Evolutionary conservation across 2,888 invertebrate species (phyloP).

Genomic region (Crossocerus cetratus): DNA sequence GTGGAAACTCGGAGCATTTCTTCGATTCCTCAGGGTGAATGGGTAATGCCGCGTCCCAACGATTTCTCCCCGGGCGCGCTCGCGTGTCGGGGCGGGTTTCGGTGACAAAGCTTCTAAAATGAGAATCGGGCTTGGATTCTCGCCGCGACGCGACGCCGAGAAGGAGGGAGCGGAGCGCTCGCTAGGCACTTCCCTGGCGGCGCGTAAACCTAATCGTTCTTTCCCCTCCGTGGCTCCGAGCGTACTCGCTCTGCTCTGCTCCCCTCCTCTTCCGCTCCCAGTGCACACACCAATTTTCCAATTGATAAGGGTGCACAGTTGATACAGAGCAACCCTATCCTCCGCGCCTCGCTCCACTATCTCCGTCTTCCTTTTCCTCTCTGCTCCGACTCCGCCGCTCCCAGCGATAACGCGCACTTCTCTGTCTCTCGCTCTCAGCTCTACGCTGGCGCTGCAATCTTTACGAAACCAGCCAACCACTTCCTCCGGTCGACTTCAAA

Average conservation of each 20-base stretch:
- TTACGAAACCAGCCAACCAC: slow-evolving; percentile 12
- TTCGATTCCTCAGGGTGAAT: slow-evolving; percentile 58
- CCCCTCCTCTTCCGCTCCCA: slow-evolving; percentile 55
- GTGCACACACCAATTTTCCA: slow-evolving; percentile 68
- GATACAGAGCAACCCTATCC: slow-evolving; percentile 62
- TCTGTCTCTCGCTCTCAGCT: neutral
- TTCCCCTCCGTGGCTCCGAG: slow-evolving; percentile 42
- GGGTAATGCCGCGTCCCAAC: slow-evolving; percentile 53
- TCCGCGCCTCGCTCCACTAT: slow-evolving; percentile 39
- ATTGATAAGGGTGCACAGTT: slow-evolving; percentile 70
- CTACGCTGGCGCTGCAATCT: slow-evolving; percentile 17
- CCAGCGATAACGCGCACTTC: neutral
- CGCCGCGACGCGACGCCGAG: neutral
- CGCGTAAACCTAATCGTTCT: slow-evolving; percentile 54
- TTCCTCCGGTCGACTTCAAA: no score
- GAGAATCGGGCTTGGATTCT: slow-evolving; percentile 20
- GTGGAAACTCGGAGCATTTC: slow-evolving; percentile 41
- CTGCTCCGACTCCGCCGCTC: slow-evolving; percentile 25
- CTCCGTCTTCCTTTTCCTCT: slow-evolving; percentile 25
- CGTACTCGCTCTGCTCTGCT: slow-evolving; percentile 29
- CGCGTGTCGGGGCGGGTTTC: slow-evolving; percentile 2
- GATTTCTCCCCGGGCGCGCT: slow-evolving; percentile 20
- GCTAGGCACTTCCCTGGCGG: slow-evolving; percentile 44
- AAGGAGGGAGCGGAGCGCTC: slow-evolving; percentile 2
- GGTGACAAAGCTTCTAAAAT: slow-evolving; percentile 6